Evolutionary conservation across 1,140 invertebrate genomes (phyloP).

Genomic region (Drosophila trapezifrons): DNA sequence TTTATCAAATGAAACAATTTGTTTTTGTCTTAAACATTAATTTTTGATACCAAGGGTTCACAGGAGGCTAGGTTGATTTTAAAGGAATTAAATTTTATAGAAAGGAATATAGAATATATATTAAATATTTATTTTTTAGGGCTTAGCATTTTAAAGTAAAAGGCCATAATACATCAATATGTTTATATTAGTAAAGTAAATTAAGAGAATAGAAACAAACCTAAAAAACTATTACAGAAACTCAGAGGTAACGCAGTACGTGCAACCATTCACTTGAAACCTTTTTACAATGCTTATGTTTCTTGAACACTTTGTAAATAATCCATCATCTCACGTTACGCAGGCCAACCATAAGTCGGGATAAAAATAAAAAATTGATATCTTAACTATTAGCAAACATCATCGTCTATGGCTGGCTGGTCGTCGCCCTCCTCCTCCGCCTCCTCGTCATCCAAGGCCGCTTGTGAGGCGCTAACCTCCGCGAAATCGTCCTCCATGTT

Average conservation of each 20-base stretch:
- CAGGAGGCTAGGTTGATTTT: too few relatives aligned
- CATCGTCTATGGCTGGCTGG: constrained; percentile 58
- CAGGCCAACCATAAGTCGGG: background rate
- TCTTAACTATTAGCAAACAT: constrained; percentile 72
- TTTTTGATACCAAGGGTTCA: background rate
- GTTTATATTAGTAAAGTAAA: too few relatives aligned
- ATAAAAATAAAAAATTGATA: background rate
- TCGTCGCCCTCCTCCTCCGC: constrained; percentile 59
- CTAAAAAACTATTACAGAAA: too few relatives aligned
- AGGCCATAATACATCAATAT: too few relatives aligned
- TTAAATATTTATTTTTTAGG: too few relatives aligned
- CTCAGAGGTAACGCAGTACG: background rate
- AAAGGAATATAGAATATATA: too few relatives aligned
- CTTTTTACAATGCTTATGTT: constrained; percentile 20
- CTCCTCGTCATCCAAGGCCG: constrained; percentile 66
- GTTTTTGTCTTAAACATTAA: too few relatives aligned
- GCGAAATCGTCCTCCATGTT: constrained; percentile 72
- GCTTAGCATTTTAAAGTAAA: too few relatives aligned
- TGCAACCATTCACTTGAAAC: constrained; percentile 22
- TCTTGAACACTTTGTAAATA: constrained; percentile 3
- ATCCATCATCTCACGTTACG: constrained; percentile 11
- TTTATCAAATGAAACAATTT: background rate
- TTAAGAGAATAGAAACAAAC: too few relatives aligned
- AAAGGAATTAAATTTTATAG: too few relatives aligned
- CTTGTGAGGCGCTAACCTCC: constrained; percentile 57